Base-by-base conservation (phyloP, 92 coral and sea anemone species). In the Heteractis magnifica region DNA sequence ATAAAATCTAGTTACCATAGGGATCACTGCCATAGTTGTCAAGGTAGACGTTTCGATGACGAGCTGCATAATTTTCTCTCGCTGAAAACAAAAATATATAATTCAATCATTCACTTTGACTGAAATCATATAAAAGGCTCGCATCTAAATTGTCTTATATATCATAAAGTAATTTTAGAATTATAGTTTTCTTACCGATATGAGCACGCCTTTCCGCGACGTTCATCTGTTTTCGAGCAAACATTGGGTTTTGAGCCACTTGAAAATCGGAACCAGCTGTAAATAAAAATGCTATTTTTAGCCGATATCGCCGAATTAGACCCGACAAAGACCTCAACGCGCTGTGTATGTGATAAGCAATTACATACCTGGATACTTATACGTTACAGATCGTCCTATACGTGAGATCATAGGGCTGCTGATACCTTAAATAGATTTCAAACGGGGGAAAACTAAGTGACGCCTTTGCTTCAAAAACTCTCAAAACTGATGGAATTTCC, bases 1-100 rank as follows among this genome's bases (percentile, higher is more conserved):
- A 11, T 83, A 50, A 41, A 15, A 16, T 19, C 11, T 10, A 10
- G 77, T 81, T 83, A 91, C 94, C 94, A 21, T 91, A 91, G 0
- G 94, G 92, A 81, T 91, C 94, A 23, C 89, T 87, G 5, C 94
- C 94, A 41, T 79, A 85, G 44, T 83, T 87, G 41, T 91, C 94
- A 49, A 89, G 85, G 20, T 91, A 86, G 20, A 91, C 94, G 20
- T 91, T 91, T 23, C 94, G 90, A 26, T 91, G 94, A 56, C 94
- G 90, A 16, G 94, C 94, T 4, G 90, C 92, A n/a, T 82, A 78
- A 81, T 91, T 91, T 20, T 89, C 72, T 52, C 59, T 91, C 56
- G 91, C 94, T 91, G 58, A 11, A 87, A 68, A 60, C 53, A 52
- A 65, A 62, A 4, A 62, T 9, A 55, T 55, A 8, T 55, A 9